Conservation (phyloP, 2,797 vertebrate genomes). For the Gephyroberyx darwinii region DNA sequence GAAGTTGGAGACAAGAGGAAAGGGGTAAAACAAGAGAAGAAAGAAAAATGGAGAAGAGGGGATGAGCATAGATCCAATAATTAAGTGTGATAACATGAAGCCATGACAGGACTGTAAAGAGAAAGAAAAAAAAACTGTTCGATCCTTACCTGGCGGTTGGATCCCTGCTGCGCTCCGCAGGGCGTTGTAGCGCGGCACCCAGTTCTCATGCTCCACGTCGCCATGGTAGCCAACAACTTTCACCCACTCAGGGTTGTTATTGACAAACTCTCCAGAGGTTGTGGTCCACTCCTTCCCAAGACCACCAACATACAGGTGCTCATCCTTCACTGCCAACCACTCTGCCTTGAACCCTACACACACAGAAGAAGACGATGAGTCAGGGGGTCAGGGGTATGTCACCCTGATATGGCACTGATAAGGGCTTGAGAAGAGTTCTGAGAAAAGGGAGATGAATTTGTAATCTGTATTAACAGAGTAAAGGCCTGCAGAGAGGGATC, state of each 20-base stretch:
- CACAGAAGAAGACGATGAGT: not conserved
- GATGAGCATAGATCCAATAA: not conserved
- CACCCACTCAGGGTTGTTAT: slow-evolving; percentile 94
- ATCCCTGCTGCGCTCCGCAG: slow-evolving; percentile 87
- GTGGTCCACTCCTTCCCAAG: slow-evolving; percentile 98
- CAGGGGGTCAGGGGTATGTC: not conserved
- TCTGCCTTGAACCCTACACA: slow-evolving; percentile 93
- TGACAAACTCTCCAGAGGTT: slow-evolving; percentile 88
- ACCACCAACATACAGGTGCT: slow-evolving; percentile 91
- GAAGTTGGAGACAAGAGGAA: not conserved
- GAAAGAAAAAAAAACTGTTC: not conserved
- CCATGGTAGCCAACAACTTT: slow-evolving; percentile 89
- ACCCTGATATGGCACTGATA: not conserved
- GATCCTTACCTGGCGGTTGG: slow-evolving; percentile 85
- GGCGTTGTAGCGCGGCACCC: slow-evolving; percentile 86
- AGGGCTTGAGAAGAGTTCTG: not conserved
- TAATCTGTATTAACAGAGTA: too few relatives aligned
- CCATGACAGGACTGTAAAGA: not conserved
- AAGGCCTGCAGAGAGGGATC: too few relatives aligned
- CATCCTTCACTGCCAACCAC: slow-evolving; percentile 94
- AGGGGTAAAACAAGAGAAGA: not conserved
- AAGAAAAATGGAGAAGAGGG: not conserved
- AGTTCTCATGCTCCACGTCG: slow-evolving; percentile 89
- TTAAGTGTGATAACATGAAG: too few relatives aligned
- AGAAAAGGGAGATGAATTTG: not conserved